Percentiles rank a stretch among this genome's conserved stretches.
phyloP scores from a whole-genome alignment of 2,888 invertebrate genomes.

The Lottia scabra region DNA sequence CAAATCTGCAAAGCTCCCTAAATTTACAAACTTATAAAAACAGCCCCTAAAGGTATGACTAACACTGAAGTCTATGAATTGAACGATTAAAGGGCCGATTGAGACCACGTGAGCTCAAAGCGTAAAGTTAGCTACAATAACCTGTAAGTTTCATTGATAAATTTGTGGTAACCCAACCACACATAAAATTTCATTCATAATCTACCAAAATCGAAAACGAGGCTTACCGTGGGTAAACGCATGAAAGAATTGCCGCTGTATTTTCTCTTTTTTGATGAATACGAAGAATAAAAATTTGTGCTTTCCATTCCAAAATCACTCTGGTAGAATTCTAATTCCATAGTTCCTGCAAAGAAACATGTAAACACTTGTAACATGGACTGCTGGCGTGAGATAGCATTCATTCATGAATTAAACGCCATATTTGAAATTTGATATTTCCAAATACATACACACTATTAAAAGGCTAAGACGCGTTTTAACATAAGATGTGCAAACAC shows the following conservation, averaged over 20 bases:
- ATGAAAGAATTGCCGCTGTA: slow-evolving; percentile 3
- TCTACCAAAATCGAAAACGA: background rate
- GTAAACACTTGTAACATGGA: background rate
- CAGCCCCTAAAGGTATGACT: too few species aligned
- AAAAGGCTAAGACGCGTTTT: background rate
- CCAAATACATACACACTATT: background rate
- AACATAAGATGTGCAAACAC: background rate
- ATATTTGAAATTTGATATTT: slow-evolving; percentile 21
- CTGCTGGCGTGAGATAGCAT: background rate
- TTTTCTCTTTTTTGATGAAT: slow-evolving; percentile 18
- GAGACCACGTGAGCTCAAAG: too few species aligned
- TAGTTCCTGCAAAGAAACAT: slow-evolving; percentile 11
- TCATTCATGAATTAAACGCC: slow-evolving; percentile 10
- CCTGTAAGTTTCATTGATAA: too few species aligned
- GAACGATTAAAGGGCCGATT: too few species aligned
- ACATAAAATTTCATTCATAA: too few species aligned
- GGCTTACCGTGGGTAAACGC: slow-evolving; percentile 17
- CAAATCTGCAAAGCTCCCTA: too few species aligned
- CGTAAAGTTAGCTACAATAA: too few species aligned
- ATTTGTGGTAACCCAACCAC: too few species aligned
- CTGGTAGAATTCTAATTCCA: slow-evolving; percentile 32
- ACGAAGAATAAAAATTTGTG: slow-evolving; percentile 24
- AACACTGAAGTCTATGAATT: too few species aligned
- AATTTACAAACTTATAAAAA: too few species aligned
- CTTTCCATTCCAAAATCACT: slow-evolving; percentile 29